Evolutionary conservation across 1,140 invertebrate genomes (phyloP), one percentile per base, ranked within the genome.

Genomic region (Patella vulgata): DNA sequence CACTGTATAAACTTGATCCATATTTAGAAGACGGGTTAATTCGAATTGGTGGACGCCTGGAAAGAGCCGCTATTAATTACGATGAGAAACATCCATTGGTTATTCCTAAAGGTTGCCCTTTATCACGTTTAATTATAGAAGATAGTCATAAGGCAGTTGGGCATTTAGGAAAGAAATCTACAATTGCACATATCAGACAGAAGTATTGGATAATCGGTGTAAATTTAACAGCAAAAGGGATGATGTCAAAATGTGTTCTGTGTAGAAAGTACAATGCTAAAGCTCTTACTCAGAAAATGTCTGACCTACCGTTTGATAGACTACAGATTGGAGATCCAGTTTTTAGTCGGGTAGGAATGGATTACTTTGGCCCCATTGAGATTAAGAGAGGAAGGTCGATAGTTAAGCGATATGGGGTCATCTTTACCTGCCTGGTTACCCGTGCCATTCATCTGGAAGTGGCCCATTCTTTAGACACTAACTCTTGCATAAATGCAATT

Each of bases 311-410:
- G 1, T 6, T 36, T 31, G 61, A 71, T 25, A 28, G 70, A 17
- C 1, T 76, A 1, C 19, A 11, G 21, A 14, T 61, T 12, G 47
- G 59, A 21, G 36, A 56, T 27, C 70, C 64, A 36, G 73, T 73
- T 3, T 79, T 79, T 63, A 55, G 59, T 5, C 17, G 36, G 48
- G 68, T 66, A 14, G 73, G 73, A 14, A 42, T 76, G 40, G 75
- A 79, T 31, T 76, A 57, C 59, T 79, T 77, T 63, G 63, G 73
- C 14, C 71, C 77, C 2, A 59, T 73, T 27, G 42, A 63, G 12
- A 59, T 68, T 2, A 75, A 76, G 57, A 19, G 47, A 33, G 59
- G 47, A 8, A 25, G 66, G 36, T 52, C 43, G 52, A n/a, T 28
- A 21, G 44, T 65, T n/a, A 72, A 74, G 39, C 39, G 61, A 31